Conservation (phyloP, 2,113 vertebrate species). For the Stigmatopora argus region DNA sequence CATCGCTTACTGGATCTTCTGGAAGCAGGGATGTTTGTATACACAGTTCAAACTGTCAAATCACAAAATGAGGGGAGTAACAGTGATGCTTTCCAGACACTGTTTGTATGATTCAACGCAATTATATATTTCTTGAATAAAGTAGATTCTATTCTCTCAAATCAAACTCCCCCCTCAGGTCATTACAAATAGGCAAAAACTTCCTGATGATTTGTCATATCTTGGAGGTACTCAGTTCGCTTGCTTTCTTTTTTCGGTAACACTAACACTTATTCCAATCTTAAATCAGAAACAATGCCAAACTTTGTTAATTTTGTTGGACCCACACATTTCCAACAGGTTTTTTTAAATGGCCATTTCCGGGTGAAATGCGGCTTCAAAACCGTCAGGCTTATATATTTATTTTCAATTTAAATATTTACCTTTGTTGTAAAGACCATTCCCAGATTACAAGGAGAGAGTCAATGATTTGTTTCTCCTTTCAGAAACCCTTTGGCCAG, state of each 20-base stretch:
- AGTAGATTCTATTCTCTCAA: background rate
- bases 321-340: background rate
- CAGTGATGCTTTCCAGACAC: constrained; percentile 2
- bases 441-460: background rate
- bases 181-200: background rate
- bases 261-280: background rate
- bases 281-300: background rate
- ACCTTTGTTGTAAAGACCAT: background rate
- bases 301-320: background rate
- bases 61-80: constrained; percentile 20
- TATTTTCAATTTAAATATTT: background rate
- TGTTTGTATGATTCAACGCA: background rate
- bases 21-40: constrained; percentile 32
- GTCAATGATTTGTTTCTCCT: background rate
- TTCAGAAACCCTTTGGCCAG: constrained; percentile 23
- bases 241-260: background rate
- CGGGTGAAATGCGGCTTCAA: background rate
- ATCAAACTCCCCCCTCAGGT: background rate
- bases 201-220: background rate
- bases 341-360: background rate
- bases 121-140: background rate
- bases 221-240: background rate
- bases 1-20: constrained; percentile 42
- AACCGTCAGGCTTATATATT: background rate
- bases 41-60: constrained; percentile 37